Percentiles rank a stretch among this genome's conserved stretches.
Conservation (phyloP, 2,113 vertebrate genomes). For the Esox niger region DNA sequence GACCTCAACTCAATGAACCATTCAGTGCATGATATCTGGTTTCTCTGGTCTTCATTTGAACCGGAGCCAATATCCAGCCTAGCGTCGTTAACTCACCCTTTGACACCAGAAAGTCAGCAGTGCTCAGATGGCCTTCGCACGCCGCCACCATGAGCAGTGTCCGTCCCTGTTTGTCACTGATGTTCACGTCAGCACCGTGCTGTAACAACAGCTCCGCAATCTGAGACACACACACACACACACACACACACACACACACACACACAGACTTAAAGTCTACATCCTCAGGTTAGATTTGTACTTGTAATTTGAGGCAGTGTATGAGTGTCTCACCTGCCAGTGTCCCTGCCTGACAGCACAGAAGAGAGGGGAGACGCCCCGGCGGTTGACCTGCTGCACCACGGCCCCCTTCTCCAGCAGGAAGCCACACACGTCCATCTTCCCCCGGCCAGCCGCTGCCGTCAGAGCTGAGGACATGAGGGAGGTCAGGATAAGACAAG, state of each 20-base stretch:
- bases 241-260: no score
- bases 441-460: conserved; percentile 89
- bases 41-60: no score
- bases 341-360: conserved; percentile 93
- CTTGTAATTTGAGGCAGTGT: conserved; percentile 4
- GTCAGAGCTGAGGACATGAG: conserved; percentile 79
- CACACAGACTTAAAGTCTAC: not conserved
- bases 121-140: conserved; percentile 92
- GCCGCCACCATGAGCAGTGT: conserved; percentile 96
- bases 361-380: conserved; percentile 83
- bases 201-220: conserved; percentile 86
- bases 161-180: conserved; percentile 92
- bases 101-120: conserved; percentile 89
- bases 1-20: not conserved
- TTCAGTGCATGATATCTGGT: not conserved
- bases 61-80: not conserved
- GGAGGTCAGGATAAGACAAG: no score
- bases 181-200: conserved; percentile 85
- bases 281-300: not conserved
- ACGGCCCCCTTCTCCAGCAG: conserved; percentile 79
- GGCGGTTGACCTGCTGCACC: conserved; percentile 82
- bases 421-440: conserved; percentile 84
- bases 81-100: conserved; percentile 76
- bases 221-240: conserved; percentile 63
- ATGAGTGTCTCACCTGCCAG: conserved; percentile 82